Base-by-base conservation (phyloP, 2,888 invertebrate genomes). In the Lacanobia oleracea region DNA sequence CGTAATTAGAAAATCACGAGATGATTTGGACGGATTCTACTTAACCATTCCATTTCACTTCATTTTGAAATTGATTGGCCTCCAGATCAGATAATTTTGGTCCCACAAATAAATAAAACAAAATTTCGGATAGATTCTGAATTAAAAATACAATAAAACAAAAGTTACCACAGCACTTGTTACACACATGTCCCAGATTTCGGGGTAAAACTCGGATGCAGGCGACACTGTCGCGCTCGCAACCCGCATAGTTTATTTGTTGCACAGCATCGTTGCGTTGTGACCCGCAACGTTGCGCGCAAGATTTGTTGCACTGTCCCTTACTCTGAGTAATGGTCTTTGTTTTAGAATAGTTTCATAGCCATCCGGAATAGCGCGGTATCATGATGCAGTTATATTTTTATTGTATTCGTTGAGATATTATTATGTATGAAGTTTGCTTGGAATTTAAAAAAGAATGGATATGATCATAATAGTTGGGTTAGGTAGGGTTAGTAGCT, bases 221-320 rank as follows among this genome's bases (percentile, higher is more conserved):
- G 81, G 84, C 79, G 74, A 75, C 77, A 77, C 80, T 68, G 82
- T 80, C 81, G 33, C 7, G 40, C 59, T 59, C 21, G 84, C 72
- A 57, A 27, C 79, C 57, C 40, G 51, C 21, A 33, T 67, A 54
- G 72, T 84, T 84, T 82, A 82, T 86, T 78, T 81, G 84, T 85
- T 84, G 83, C 85, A 83, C 68, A 77, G 78, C 69, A 65, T 50
- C 57, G 72, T 72, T 74, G 79, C 65, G 76, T 75, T 67, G 75
- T 64, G 81, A 79, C 75, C 70, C 78, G 79, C 64, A 80, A 79
- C 82, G 83, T 78, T 84, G 76, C 81, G 72, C 77, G 72, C 75
- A 84, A 89, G 89, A 90, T 90, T 91, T 90, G 90, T 90, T 82
- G 86, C 79, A 74, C 79, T 85, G 88, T 85, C 89, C 82, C 81